Conservation (phyloP, 2,113 vertebrate species). For the Atrichornis clamosus region DNA sequence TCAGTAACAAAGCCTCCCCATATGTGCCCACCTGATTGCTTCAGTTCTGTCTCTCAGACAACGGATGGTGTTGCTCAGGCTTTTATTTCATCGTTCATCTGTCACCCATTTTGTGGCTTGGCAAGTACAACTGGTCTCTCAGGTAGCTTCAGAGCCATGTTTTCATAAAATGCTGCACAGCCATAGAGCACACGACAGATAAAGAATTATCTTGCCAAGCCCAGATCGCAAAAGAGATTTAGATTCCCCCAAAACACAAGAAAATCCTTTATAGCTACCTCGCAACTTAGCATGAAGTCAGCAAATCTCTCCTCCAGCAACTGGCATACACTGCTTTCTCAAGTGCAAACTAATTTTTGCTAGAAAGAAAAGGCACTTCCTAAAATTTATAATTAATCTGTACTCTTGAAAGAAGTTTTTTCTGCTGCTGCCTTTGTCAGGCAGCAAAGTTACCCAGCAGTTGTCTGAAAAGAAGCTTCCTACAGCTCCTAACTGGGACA, state of each 20-base stretch:
- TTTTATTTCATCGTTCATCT: not conserved
- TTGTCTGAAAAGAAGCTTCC: not conserved
- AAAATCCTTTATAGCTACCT: not conserved
- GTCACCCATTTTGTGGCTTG: not conserved
- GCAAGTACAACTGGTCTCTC: not conserved
- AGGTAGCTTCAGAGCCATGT: not conserved
- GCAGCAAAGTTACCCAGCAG: not conserved
- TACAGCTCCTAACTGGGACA: not conserved
- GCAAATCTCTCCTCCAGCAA: not conserved
- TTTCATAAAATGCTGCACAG: not conserved
- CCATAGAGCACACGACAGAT: accelerated
- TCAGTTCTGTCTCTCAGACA: not conserved
- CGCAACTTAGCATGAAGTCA: not conserved
- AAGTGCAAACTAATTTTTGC: not conserved
- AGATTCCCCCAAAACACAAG: not conserved
- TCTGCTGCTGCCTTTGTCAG: not conserved
- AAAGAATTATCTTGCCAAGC: not conserved
- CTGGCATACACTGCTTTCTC: not conserved
- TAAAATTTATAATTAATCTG: not conserved
- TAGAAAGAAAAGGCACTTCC: not conserved
- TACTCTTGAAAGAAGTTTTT: not conserved
- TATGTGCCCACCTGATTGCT: not conserved
- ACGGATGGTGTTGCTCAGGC: not conserved
- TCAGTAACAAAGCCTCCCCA: not conserved
- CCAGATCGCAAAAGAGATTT: not conserved